These are phyloP conservation scores for Spinus olivaceus DNA, from an alignment of 2,797 vertebrate genomes.

Conservation along the genomic window DNA sequence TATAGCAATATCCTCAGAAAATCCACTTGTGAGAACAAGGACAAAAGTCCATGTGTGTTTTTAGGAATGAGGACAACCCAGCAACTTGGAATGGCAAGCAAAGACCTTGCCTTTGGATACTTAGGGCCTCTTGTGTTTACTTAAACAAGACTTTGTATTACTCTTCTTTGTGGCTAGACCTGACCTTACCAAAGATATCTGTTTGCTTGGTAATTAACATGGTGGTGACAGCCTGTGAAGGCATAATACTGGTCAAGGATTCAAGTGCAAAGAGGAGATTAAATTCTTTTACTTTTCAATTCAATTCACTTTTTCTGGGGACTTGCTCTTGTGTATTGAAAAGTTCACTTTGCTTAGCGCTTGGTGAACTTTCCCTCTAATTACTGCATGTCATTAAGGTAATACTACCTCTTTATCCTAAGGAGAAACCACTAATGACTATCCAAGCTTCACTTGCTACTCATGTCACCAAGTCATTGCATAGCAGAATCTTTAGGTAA, in stretches of 20 bases:
- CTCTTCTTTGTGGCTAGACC: background rate
- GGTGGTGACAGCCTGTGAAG: background rate
- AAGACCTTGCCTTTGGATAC: background rate
- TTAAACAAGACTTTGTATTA: background rate
- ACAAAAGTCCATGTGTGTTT: background rate
- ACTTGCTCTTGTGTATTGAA: background rate
- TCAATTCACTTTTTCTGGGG: background rate
- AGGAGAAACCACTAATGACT: background rate
- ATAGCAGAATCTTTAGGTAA: constrained; percentile 24
- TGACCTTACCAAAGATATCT: background rate
- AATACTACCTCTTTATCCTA: background rate
- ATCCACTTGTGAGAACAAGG: background rate
- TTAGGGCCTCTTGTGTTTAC: background rate
- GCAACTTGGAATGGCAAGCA: background rate
- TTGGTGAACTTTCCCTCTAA: constrained; percentile 8
- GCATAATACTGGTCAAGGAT: background rate
- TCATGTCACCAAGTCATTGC: background rate
- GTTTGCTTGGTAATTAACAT: background rate
- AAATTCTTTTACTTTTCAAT: background rate
- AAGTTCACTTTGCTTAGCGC: background rate
- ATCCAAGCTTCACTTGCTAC: background rate
- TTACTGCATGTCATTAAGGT: background rate
- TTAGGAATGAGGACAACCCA: background rate
- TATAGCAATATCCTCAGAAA: background rate
- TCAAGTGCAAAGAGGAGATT: background rate